Evolutionary conservation across 2,797 vertebrate species (phyloP).

Genomic region (Limnodromus scolopaceus): DNA sequence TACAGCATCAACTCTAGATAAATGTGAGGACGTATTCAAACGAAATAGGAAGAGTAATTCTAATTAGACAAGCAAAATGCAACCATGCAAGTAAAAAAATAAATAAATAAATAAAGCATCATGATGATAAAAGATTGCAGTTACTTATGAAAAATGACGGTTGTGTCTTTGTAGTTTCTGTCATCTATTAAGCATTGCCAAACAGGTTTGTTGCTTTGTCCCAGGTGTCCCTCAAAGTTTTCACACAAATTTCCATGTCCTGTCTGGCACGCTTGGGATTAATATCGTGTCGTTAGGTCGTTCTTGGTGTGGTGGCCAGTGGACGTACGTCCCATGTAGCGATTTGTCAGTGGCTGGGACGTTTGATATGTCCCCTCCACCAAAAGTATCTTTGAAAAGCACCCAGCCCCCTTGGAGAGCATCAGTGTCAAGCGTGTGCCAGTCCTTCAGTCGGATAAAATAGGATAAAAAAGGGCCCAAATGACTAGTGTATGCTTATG

Average conservation of each 20-base stretch:
- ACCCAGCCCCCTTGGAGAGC: neutral
- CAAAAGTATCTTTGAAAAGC: neutral
- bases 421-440: neutral
- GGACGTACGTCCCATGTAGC: neutral
- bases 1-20: neutral
- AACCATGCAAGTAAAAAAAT: neutral
- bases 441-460: neutral
- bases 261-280: neutral
- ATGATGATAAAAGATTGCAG: neutral
- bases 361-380: neutral
- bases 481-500: neutral
- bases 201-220: neutral
- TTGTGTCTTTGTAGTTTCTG: neutral
- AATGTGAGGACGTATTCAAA: neutral
- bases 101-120: neutral
- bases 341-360: neutral
- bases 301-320: neutral
- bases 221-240: neutral
- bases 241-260: neutral
- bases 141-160: neutral
- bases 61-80: neutral
- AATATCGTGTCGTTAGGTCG: accelerated
- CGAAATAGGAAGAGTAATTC: neutral
- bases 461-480: neutral
- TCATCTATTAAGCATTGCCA: neutral